Base-by-base conservation (phyloP, 2,888 invertebrate genomes). In the Drosophila peninsularis region DNA sequence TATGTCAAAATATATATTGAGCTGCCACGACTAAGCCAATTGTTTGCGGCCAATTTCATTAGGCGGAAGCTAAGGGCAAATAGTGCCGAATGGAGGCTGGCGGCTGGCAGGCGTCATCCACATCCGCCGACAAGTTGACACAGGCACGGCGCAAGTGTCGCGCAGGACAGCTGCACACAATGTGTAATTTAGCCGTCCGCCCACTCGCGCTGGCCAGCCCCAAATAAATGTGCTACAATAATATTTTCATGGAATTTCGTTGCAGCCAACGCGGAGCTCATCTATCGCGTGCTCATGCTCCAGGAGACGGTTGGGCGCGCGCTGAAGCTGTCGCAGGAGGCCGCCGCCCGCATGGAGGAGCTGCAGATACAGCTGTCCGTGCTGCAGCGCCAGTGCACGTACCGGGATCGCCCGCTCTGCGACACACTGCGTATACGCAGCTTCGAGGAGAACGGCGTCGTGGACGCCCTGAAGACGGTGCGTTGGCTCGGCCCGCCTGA, bases 361-460 rank as follows among this genome's bases (percentile, higher is more conserved):
- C 84, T 93, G 32, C 92, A 92, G 83, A 92, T 92, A 84, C 92
- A 92, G 80, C 68, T 93, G 70, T 92, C 92, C 49, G 92, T 92
- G 58, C 72, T 93, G 72, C 92, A 93, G 89, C 94, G 95, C 79
- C 95, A 95, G 83, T 97, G 97, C 90, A 93, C 93, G 53, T 92
- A 93, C 60, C 94, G 95, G 82, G 96, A 96, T 92, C 94, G 95
- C 32, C 94, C 95, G 45, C 93, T 97, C 1, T 97, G 96, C 91
- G 96, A 96, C 77, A 96, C 96, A 14, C 93, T 97, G 75, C 95
- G 96, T 89, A 94, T 95, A 57, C 93, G 95, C 71, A 95, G 95
- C 42, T 93, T 96, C 76, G 95, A 95, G 74, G 93, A 93, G 74
- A 92, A 92, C 64, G 92, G 92, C 52, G 90, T 92, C 53, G 92